Base-by-base conservation (phyloP, 2,888 invertebrate species). In the Altica lythri region DNA sequence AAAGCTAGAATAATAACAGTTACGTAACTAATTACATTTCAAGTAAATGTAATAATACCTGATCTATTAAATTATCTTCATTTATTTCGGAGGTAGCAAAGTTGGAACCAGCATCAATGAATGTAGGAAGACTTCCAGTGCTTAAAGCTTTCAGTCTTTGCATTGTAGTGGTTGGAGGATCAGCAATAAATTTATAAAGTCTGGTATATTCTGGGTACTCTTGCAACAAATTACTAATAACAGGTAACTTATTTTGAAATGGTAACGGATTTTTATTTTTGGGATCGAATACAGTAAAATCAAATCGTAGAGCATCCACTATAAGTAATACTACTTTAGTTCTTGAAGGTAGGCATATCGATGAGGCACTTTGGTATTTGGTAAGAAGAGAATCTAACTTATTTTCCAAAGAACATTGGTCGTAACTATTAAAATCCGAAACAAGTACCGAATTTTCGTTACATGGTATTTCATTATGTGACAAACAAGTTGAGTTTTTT, bases 81-180 rank as follows among this genome's bases (percentile, higher is more conserved):
- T 86, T 85, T 34, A 99, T 86, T 77, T 90, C 90, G 55, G 88
- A 84, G 9, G 90, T 86, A 37, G 90, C 95, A 82, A 99, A 99
- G 77, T 98, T 99, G 3, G 94, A 90, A 47, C 94, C 91, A 14
- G 91, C 88, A 78, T 99, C 99, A 63, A 99, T 89, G 73, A 99
- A 99, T 1, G 99, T 98, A 1, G 99, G 99, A 63, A 99, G 78
- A 64, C 95, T 95, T 13, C 98, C 98, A 0, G 98, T 97, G 1
- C 93, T 94, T 4, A 99, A 78, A 1, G 91, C 95, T 73, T 94
- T 96, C 1, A 99, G 78, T 45, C 98, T 82, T 75, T 99, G 99
- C 77, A 97, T 81, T 1, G 99, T 99, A 0, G 98, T 98, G 0
- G 99, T 99, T 0, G 99, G 99, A 12, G 99, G 95, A 78, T 99